Evolutionary conservation across 2,888 invertebrate genomes (phyloP).

Genomic region (Pilophorus perplexus): DNA sequence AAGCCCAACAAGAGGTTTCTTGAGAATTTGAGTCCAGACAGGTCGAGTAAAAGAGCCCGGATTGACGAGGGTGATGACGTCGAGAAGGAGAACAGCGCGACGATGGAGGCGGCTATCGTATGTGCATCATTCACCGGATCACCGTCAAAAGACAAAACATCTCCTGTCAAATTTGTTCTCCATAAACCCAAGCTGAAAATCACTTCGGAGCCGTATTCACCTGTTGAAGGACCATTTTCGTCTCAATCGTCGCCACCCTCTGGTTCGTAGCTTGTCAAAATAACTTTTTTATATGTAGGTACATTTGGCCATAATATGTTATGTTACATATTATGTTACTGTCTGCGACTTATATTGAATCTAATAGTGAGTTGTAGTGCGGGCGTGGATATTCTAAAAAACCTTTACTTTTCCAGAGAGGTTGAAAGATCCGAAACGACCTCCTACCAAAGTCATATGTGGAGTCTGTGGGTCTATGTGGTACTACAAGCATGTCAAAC

Average conservation of each 20-base stretch:
- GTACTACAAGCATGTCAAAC: slow-evolving; percentile 72
- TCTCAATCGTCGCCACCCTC: slow-evolving; percentile 44
- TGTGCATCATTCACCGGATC: not conserved
- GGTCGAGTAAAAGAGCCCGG: slow-evolving; percentile 32
- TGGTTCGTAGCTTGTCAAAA: slow-evolving; percentile 36
- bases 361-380: no score
- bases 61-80: slow-evolving; percentile 1
- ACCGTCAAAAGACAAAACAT: slow-evolving; percentile 20
- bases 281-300: no score
- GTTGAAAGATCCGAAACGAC: slow-evolving; percentile 9
- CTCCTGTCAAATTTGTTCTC: slow-evolving; percentile 60
- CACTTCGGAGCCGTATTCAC: slow-evolving; percentile 49
- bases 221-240: slow-evolving; percentile 68
- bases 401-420: slow-evolving; percentile 14
- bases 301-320: no score
- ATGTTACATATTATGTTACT: no score
- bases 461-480: slow-evolving; percentile 76
- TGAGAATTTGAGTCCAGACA: slow-evolving; percentile 57
- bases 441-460: slow-evolving; percentile 59
- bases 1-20: slow-evolving; percentile 84
- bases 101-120: not conserved
- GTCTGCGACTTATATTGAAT: no score
- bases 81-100: not conserved
- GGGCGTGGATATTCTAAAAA: no score
- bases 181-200: slow-evolving; percentile 67